Evolutionary conservation across 1,140 invertebrate genomes (phyloP).

Genomic region (Aricia agestis): DNA sequence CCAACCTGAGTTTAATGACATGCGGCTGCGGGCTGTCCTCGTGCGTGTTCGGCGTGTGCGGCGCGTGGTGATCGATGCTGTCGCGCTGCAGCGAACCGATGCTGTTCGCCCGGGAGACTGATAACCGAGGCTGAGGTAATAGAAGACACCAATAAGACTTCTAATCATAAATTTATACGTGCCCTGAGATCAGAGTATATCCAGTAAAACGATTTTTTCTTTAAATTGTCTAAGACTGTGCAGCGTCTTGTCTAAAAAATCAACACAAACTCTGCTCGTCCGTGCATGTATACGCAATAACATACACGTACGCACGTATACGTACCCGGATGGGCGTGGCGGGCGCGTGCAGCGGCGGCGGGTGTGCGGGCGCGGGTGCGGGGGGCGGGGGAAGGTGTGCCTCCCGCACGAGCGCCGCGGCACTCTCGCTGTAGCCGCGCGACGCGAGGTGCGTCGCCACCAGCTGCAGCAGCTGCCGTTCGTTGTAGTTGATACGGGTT

Average conservation of each 20-base stretch:
- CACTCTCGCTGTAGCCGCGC: conserved; percentile 86
- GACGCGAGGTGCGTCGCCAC: conserved; percentile 91
- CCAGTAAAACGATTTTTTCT: too few species aligned
- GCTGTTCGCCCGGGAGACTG: conserved; percentile 43
- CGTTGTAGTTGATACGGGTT: conserved; percentile 95
- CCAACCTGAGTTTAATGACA: conserved; percentile 56
- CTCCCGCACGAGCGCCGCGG: conserved; percentile 85
- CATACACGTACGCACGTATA: background rate
- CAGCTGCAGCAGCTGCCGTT: conserved; percentile 93
- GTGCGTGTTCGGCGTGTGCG: conserved; percentile 20
- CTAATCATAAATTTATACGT: too few species aligned
- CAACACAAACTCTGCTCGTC: too few species aligned
- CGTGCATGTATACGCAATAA: background rate
- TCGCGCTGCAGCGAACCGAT: conserved; percentile 41
- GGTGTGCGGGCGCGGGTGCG: conserved; percentile 63
- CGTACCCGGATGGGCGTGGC: conserved; percentile 58
- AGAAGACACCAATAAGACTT: too few species aligned
- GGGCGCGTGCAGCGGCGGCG: conserved; percentile 77
- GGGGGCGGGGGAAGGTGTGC: conserved; percentile 79
- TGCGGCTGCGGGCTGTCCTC: conserved; percentile 40
- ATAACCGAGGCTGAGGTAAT: conserved; percentile 45
- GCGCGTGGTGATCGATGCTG: conserved; percentile 37
- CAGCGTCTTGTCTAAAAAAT: too few species aligned
- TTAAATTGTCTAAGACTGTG: too few species aligned
- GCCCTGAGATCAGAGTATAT: too few species aligned